phyloP scores from a whole-genome alignment of 2,113 vertebrate genomes.

The Carollia perspicillata region DNA sequence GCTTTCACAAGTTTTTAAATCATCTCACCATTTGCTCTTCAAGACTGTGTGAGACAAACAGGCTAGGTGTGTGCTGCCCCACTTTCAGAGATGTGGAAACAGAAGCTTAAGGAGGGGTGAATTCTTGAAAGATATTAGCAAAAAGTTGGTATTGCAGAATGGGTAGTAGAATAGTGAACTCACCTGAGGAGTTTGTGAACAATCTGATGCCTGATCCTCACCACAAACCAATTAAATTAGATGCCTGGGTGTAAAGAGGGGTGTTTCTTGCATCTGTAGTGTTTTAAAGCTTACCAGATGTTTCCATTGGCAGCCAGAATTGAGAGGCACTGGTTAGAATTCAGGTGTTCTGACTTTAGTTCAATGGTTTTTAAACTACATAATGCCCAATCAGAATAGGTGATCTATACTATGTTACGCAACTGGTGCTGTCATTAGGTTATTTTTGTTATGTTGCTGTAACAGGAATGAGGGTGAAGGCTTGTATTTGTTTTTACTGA shows the following conservation, averaged over 20 bases:
- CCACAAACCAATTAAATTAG: not conserved
- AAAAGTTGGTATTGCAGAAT: not conserved
- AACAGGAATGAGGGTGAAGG: not conserved
- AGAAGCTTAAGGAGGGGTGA: not conserved
- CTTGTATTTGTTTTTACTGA: not conserved
- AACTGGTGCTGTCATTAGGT: not conserved
- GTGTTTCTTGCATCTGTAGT: not conserved
- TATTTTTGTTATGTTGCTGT: not conserved
- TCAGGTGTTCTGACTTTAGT: not conserved
- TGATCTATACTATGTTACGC: not conserved
- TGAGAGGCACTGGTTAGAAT: not conserved
- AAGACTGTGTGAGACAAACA: not conserved
- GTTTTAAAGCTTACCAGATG: not conserved
- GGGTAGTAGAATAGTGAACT: not conserved
- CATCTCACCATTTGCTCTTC: not conserved
- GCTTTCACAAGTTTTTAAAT: conserved; percentile 18
- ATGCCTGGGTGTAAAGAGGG: not conserved
- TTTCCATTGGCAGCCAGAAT: not conserved
- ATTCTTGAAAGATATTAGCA: not conserved
- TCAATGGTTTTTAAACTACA: not conserved
- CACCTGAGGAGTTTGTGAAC: not conserved
- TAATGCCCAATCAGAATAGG: not conserved
- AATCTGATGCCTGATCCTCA: not conserved
- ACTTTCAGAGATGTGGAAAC: not conserved
- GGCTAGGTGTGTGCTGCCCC: not conserved